Evolutionary conservation across 2,888 invertebrate genomes (phyloP).

Genomic region (Rhingia campestris): DNA sequence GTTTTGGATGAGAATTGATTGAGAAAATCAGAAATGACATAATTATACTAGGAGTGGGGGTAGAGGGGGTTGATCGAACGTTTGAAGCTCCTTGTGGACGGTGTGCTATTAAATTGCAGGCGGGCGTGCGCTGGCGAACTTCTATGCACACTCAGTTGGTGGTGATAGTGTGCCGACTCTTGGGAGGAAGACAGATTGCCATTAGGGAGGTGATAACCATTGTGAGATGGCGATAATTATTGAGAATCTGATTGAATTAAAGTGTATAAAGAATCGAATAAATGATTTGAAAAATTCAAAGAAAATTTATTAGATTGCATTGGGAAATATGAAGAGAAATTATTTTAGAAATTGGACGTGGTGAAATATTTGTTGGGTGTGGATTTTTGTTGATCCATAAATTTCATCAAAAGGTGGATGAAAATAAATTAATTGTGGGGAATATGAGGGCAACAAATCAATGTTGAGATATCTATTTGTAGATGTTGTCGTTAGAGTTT

Average conservation of each 20-base stretch:
- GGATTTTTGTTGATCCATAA: background rate
- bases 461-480: too few relatives aligned
- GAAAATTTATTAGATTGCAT: background rate
- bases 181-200: slow-evolving; percentile 4
- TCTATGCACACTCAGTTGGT: slow-evolving; percentile 6
- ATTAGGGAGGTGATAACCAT: slow-evolving; percentile 28
- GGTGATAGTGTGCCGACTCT: background rate
- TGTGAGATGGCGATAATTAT: slow-evolving; percentile 5
- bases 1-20: slow-evolving; percentile 28
- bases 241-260: background rate
- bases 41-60: slow-evolving; percentile 22
- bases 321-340: background rate
- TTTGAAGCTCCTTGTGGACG: slow-evolving; percentile 24
- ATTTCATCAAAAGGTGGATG: background rate
- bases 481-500: too few relatives aligned
- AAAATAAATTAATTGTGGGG: too few relatives aligned
- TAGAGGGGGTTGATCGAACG: background rate
- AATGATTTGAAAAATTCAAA: slow-evolving; percentile 3
- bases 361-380: background rate
- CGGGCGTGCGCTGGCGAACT: slow-evolving; percentile 10
- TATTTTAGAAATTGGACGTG: background rate
- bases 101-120: slow-evolving; percentile 10
- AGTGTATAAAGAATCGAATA: slow-evolving; percentile 9
- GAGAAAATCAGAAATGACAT: slow-evolving; percentile 55
- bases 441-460: too few relatives aligned